Conservation (phyloP, 35 echinoderm and acorn worm species). For the Diadema setosum region DNA sequence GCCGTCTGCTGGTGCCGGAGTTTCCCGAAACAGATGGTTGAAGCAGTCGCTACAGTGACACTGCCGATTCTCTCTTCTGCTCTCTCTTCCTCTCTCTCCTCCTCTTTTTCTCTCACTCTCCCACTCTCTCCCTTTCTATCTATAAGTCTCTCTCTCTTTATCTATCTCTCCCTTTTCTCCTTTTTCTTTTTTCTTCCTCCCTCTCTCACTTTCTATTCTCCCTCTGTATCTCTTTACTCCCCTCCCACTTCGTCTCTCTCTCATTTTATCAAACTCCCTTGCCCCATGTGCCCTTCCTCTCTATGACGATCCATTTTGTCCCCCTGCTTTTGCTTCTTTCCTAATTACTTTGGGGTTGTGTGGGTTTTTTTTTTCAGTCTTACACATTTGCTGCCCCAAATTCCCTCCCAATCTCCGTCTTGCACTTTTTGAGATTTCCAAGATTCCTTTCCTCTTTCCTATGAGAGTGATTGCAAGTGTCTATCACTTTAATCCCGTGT, state of each 20-base stretch:
- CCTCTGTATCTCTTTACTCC: not conserved
- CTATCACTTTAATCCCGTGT: too few relatives aligned
- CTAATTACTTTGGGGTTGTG: too few relatives aligned
- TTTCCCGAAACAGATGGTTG: constrained; percentile 5
- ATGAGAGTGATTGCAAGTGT: too few relatives aligned
- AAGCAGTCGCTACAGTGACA: constrained; percentile 14
- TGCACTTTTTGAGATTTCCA: too few relatives aligned
- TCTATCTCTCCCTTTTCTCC: not conserved
- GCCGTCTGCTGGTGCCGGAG: not conserved
- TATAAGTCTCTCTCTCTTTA: not conserved
- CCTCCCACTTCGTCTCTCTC: not conserved
- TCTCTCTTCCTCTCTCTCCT: not conserved
- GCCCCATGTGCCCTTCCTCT: too few relatives aligned
- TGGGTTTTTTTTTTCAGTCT: too few relatives aligned
- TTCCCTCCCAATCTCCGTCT: too few relatives aligned
- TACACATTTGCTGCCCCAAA: too few relatives aligned
- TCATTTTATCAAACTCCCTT: not conserved
- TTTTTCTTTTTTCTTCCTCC: not conserved
- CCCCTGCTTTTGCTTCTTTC: too few relatives aligned
- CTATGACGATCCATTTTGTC: too few relatives aligned
- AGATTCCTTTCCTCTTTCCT: too few relatives aligned
- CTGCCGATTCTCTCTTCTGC: not conserved
- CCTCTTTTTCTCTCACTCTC: not conserved
- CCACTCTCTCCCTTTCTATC: not conserved
- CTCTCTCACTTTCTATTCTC: not conserved